phyloP scores from a whole-genome alignment of 2,797 vertebrate species.

The Crocidura indochinensis region DNA sequence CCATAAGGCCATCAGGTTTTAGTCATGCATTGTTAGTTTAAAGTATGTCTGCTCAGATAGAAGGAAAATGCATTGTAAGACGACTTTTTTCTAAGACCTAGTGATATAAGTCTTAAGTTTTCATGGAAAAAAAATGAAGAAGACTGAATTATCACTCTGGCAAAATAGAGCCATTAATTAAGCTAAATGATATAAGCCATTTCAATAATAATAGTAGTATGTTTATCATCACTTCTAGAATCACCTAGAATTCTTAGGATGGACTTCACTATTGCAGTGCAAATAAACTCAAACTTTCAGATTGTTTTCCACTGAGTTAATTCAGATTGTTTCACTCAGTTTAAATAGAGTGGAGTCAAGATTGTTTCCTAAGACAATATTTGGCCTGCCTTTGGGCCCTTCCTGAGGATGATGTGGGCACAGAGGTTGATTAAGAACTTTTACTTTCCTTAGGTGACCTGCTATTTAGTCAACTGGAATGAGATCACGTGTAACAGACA shows the following conservation, averaged over 20 bases:
- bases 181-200: not conserved
- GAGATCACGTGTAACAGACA: not conserved
- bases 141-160: constrained; percentile 34
- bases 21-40: not conserved
- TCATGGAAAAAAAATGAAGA: constrained; percentile 28
- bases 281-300: constrained; percentile 52
- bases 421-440: constrained; percentile 5
- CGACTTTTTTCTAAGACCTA: constrained; percentile 42
- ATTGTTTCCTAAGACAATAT: constrained; percentile 36
- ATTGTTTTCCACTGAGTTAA: not conserved
- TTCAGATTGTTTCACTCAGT: not conserved
- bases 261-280: not conserved
- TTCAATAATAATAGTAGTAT: constrained; percentile 22
- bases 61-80: not conserved
- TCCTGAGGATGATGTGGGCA: not conserved
- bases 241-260: constrained; percentile 12
- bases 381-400: constrained; percentile 22
- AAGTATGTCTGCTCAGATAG: not conserved
- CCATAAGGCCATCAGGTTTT: not conserved
- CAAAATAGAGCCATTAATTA: constrained; percentile 1
- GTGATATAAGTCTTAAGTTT: constrained; percentile 59
- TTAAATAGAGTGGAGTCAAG: constrained; percentile 16
- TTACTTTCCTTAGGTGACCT: constrained; percentile 29
- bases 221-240: constrained; percentile 9
- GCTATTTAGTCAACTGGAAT: constrained; percentile 23